Conservation (phyloP, 2,888 invertebrate genomes). For the Sisyra terminalis region DNA sequence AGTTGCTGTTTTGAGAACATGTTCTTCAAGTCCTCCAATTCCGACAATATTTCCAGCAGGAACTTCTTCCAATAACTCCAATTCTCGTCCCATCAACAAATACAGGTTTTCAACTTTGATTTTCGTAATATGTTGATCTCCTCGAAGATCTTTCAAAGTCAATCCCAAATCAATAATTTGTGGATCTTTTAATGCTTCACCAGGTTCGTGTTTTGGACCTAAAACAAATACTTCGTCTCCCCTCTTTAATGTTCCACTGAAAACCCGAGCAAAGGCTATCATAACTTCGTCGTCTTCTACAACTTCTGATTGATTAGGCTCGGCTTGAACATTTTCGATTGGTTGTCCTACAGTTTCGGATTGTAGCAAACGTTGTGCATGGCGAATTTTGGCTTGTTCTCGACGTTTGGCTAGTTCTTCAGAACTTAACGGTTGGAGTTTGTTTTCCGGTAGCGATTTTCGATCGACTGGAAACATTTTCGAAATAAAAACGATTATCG, state of each 20-base stretch:
- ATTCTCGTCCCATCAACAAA: conserved; percentile 83
- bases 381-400: conserved; percentile 46
- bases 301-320: conserved; percentile 9
- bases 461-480: conserved; percentile 82
- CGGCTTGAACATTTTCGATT: background rate
- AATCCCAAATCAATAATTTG: conserved; percentile 27
- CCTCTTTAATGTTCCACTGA: conserved; percentile 65
- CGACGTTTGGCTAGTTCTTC: conserved; percentile 55
- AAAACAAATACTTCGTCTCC: conserved; percentile 71
- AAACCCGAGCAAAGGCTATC: conserved; percentile 85
- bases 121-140: conserved; percentile 47
- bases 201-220: conserved; percentile 78
- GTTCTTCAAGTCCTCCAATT: conserved; percentile 71
- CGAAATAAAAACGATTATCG: conserved; percentile 60
- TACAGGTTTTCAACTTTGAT: conserved; percentile 58
- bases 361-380: conserved; percentile 33
- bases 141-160: conserved; percentile 40
- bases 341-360: background rate
- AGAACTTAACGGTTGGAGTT: conserved; percentile 54
- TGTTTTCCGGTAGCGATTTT: conserved; percentile 60
- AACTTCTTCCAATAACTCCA: conserved; percentile 61
- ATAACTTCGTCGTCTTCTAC: conserved; percentile 39
- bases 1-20: conserved; percentile 80
- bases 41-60: conserved; percentile 85
- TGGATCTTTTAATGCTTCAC: conserved; percentile 16